A percentile compares a stretch with the other conserved stretches of the same genome.
These are phyloP conservation scores for Pseudopleuronectes americanus DNA, from an alignment of 2,797 vertebrate species.

Conservation along the genomic window DNA sequence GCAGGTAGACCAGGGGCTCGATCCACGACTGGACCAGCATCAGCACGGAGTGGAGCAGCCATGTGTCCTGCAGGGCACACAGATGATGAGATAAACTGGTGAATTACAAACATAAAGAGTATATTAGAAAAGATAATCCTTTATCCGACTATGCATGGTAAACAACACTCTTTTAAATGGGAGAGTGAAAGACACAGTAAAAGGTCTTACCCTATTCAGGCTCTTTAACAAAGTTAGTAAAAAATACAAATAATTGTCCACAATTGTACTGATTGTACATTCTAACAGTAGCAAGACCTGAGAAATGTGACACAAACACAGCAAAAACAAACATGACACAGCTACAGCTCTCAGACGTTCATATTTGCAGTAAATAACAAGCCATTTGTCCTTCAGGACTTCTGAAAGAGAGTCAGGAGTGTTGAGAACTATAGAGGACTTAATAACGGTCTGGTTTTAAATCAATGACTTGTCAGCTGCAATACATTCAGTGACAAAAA, in stretches of 20 bases:
- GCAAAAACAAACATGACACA: no score
- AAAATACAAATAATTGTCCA: no score
- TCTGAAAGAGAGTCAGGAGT: neutral
- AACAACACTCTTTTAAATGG: no score
- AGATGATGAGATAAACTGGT: no score
- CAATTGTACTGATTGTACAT: no score
- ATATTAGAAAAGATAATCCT: no score
- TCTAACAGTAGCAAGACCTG: no score
- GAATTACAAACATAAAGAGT: neutral
- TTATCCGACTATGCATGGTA: no score
- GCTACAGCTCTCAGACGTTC: neutral
- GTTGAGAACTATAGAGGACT: neutral
- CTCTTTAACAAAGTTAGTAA: no score
- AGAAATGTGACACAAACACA: no score
- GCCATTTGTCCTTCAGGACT: neutral
- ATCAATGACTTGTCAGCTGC: slow-evolving; percentile 10
- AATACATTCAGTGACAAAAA: slow-evolving; percentile 15
- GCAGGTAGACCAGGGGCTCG: slow-evolving; percentile 80
- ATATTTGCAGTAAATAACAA: neutral
- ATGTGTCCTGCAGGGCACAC: slow-evolving; percentile 74
- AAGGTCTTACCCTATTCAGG: no score
- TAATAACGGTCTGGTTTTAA: slow-evolving; percentile 4
- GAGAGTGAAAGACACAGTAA: no score
- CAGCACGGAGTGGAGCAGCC: slow-evolving; percentile 82
- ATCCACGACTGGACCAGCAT: slow-evolving; percentile 84